These are phyloP conservation scores for Terebella lapidaria DNA, from an alignment of 2,888 invertebrate genomes.

Conservation along the genomic window DNA sequence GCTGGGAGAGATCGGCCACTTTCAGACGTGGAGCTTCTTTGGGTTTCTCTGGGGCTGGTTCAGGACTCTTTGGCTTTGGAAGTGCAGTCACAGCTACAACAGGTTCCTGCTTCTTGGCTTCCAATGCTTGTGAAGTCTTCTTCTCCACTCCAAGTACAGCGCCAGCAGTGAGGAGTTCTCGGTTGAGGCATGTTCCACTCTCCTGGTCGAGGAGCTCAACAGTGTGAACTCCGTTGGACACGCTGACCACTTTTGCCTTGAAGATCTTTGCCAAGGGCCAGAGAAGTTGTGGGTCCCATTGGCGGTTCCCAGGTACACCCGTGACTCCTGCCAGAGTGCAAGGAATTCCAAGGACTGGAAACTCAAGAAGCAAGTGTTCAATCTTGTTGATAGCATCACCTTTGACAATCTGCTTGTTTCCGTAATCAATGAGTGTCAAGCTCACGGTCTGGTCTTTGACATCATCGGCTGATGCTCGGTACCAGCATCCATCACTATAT, in stretches of 20 bases:
- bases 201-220: neutral
- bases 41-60: too few relatives aligned
- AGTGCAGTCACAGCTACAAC: too few relatives aligned
- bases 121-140: too few relatives aligned
- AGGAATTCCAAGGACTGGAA: neutral
- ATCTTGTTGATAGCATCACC: neutral
- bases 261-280: neutral
- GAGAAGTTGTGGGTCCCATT: neutral
- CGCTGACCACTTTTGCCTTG: neutral
- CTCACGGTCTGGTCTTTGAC: neutral
- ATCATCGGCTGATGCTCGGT: neutral
- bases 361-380: neutral
- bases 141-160: too few relatives aligned
- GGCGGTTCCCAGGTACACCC: neutral
- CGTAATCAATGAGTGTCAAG: neutral
- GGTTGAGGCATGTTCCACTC: neutral
- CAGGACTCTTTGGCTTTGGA: too few relatives aligned
- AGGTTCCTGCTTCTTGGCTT: too few relatives aligned
- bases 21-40: too few relatives aligned
- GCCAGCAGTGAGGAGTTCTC: too few relatives aligned
- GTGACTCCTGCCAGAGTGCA: neutral
- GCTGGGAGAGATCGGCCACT: too few relatives aligned
- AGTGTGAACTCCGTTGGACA: too few relatives aligned
- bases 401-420: neutral
- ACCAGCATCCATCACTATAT: neutral